Conservation (phyloP, 2,888 invertebrate species). For the Dermolepida albohirtum region DNA sequence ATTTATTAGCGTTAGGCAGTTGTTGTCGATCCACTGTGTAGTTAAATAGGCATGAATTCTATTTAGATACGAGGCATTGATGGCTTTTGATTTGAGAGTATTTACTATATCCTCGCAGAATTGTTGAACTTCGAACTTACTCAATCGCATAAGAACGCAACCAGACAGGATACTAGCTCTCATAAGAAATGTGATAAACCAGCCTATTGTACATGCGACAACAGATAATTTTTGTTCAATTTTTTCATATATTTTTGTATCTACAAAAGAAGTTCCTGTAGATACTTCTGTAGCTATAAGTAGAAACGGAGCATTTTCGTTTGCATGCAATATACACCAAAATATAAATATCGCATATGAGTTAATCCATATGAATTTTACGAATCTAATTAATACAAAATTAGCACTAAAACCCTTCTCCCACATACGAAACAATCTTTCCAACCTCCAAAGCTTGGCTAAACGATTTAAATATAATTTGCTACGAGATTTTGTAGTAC, state of each 20-base stretch:
- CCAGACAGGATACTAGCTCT: constrained; percentile 33
- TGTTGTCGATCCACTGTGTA: constrained; percentile 46
- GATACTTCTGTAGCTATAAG: constrained; percentile 26
- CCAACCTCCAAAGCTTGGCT: constrained; percentile 36
- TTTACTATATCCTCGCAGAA: constrained; percentile 25
- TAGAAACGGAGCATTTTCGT: constrained; percentile 5
- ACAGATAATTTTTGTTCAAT: neutral
- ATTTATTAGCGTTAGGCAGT: constrained; percentile 22
- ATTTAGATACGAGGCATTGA: neutral
- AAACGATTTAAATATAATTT: constrained; percentile 34
- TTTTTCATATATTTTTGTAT: neutral
- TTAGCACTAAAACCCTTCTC: constrained; percentile 37
- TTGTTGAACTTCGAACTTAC: constrained; percentile 20
- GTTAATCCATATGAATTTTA: constrained; percentile 31
- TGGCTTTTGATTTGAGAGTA: constrained; percentile 14
- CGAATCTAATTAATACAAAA: constrained; percentile 31
- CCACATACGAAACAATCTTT: constrained; percentile 25
- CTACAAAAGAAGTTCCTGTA: constrained; percentile 14
- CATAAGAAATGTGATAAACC: constrained; percentile 32
- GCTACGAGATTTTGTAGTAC: neutral
- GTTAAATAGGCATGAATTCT: constrained; percentile 39
- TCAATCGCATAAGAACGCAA: constrained; percentile 16
- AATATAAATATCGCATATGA: constrained; percentile 28
- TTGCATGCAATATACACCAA: constrained; percentile 22
- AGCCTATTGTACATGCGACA: neutral